phyloP scores from a whole-genome alignment of 2,113 vertebrate genomes.

The Apeltes quadracus region DNA sequence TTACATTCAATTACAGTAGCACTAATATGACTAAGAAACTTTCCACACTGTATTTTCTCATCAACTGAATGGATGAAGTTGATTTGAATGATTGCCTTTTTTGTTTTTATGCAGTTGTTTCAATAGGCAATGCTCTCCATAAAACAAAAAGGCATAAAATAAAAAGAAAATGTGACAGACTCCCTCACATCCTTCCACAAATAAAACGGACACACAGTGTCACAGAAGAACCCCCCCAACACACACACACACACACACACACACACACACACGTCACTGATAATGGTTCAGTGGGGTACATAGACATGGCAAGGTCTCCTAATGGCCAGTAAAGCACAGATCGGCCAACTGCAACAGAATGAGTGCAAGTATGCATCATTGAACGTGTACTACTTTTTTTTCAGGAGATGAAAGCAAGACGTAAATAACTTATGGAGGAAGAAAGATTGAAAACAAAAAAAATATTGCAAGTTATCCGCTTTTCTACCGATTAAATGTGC shows the following conservation, averaged over 20 bases:
- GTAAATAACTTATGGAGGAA: constrained; percentile 50
- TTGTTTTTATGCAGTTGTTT: constrained; percentile 1
- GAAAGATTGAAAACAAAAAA: background rate
- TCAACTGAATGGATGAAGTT: background rate
- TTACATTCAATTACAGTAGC: constrained; percentile 3
- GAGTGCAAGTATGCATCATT: constrained; percentile 4
- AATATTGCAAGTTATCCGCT: constrained; percentile 19
- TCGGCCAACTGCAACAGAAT: constrained; percentile 3
- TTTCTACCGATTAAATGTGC: constrained; percentile 32
- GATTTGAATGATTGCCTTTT: background rate
- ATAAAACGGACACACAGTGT: constrained; percentile 47
- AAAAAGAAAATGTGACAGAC: background rate
- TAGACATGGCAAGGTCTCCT: constrained; percentile 18
- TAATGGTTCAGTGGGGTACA: constrained; percentile 19
- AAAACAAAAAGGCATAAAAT: constrained; percentile 16
- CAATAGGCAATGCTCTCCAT: background rate
- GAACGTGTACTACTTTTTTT: background rate
- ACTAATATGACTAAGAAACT: background rate
- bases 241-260: too few relatives aligned
- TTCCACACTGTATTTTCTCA: background rate
- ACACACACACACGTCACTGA: constrained; percentile 18
- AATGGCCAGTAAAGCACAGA: constrained; percentile 16
- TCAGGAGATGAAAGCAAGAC: background rate
- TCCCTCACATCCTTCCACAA: constrained; percentile 29
- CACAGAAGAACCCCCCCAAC: constrained; percentile 34